phyloP scores from a whole-genome alignment of 2,113 vertebrate genomes.

The Neoarius graeffei region DNA sequence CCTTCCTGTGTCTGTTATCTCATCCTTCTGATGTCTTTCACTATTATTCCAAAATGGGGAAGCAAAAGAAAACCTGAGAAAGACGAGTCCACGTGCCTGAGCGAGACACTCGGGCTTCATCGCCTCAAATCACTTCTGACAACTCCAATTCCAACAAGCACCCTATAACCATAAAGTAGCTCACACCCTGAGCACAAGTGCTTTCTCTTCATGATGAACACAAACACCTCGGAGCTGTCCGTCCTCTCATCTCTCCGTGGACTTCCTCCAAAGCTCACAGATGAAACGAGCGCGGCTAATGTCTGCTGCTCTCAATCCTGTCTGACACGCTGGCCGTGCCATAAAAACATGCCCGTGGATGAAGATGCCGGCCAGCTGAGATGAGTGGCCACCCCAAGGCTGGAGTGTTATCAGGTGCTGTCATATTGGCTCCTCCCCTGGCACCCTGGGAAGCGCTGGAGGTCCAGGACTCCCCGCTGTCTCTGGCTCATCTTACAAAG shows the following conservation, averaged over 20 bases:
- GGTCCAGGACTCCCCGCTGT: conserved; percentile 69
- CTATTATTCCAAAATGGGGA: neutral
- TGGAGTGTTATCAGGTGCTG: conserved; percentile 70
- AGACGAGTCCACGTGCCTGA: neutral
- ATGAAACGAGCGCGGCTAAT: conserved; percentile 32
- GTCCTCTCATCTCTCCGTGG: neutral
- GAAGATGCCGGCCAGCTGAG: conserved; percentile 37
- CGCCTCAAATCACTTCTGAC: conserved; percentile 5
- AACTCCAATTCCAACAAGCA: neutral
- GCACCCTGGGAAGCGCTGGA: conserved; percentile 56
- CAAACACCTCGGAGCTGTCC: conserved; percentile 2
- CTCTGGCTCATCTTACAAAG: conserved; percentile 71
- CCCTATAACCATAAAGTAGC: conserved; percentile 11
- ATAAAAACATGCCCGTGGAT: conserved; percentile 57
- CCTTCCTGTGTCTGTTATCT: neutral
- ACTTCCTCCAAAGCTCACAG: conserved; percentile 27
- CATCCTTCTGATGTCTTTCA: neutral
- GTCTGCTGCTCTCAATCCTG: conserved; percentile 52
- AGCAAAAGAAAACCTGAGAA: neutral
- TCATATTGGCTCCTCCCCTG: conserved; percentile 70
- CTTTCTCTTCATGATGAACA: neutral
- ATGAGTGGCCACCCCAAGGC: conserved; percentile 51
- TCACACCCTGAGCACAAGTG: neutral
- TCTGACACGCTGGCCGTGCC: conserved; percentile 37
- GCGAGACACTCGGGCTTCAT: neutral